Evolutionary conservation across 2,797 vertebrate species (phyloP).

Genomic region (Paratrypauchen microcephalus): DNA sequence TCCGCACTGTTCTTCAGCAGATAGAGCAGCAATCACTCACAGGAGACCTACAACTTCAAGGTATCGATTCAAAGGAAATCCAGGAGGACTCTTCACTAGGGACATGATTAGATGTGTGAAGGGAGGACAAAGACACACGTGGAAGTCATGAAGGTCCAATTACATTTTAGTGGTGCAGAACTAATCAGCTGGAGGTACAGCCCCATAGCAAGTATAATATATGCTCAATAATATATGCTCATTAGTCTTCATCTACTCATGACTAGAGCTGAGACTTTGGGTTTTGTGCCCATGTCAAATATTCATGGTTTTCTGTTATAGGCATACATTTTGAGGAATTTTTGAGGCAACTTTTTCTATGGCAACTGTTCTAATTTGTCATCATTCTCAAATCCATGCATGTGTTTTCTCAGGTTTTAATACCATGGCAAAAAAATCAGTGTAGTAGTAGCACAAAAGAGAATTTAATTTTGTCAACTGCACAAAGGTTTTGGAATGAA

Average conservation of each 20-base stretch:
- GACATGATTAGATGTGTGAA: slow-evolving; percentile 8
- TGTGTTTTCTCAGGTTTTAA: too few relatives aligned
- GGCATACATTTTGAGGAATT: too few relatives aligned
- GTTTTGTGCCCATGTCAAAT: neutral
- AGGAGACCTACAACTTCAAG: slow-evolving; percentile 16
- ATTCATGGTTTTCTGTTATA: neutral
- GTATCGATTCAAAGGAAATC: slow-evolving; percentile 8
- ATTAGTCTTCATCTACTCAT: neutral
- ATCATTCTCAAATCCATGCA: too few relatives aligned
- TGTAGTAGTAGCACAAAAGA: neutral
- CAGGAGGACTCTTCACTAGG: slow-evolving; percentile 7
- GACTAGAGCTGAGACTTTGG: neutral
- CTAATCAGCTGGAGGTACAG: neutral
- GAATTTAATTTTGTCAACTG: too few relatives aligned
- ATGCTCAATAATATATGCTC: neutral
- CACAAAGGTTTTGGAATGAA: too few relatives aligned
- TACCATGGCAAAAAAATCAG: neutral
- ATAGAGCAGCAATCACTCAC: slow-evolving; percentile 9
- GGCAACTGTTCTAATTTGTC: too few relatives aligned
- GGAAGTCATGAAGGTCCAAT: slow-evolving; percentile 1
- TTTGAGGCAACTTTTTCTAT: too few relatives aligned
- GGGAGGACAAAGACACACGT: slow-evolving; percentile 1
- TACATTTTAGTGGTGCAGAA: neutral
- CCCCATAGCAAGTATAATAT: neutral
- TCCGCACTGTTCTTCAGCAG: neutral